These are phyloP conservation scores for Umimayanthus kanabou DNA, from an alignment of 92 coral and sea anemone genomes.

Conservation along the genomic window DNA sequence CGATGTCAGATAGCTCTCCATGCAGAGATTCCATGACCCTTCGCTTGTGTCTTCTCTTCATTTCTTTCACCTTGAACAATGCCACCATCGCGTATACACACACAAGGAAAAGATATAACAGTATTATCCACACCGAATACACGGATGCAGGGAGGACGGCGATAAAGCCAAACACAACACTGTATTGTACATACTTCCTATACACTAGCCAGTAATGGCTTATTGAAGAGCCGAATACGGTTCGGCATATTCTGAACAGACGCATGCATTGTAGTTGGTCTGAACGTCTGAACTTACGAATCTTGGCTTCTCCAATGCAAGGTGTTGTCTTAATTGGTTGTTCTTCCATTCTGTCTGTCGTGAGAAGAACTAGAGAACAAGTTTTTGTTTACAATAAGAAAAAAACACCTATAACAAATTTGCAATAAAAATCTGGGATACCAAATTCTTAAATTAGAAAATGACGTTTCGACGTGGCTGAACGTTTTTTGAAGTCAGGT, in stretches of 20 bases:
- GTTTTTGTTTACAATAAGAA: too few species aligned
- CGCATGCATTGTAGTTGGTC: constrained; percentile 57
- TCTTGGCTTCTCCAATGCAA: constrained; percentile 10
- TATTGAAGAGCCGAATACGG: constrained; percentile 32
- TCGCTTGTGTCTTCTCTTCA: neutral
- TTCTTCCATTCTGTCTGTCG: too few species aligned
- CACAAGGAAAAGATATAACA: neutral
- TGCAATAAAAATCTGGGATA: too few species aligned
- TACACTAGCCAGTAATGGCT: neutral
- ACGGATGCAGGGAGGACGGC: neutral
- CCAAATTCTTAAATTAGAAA: too few species aligned
- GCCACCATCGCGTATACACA: constrained; percentile 49
- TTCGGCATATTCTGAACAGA: neutral
- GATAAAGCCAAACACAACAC: too few species aligned
- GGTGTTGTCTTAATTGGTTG: neutral
- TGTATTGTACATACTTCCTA: neutral
- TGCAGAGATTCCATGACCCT: constrained; percentile 33
- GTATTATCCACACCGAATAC: neutral
- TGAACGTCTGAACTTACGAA: constrained; percentile 51
- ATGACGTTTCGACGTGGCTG: too few species aligned
- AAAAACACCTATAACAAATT: too few species aligned
- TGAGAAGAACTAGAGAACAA: too few species aligned
- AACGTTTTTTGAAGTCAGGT: too few species aligned
- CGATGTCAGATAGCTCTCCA: neutral
- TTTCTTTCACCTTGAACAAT: constrained; percentile 44